Conservation (phyloP, 1,140 invertebrate genomes). For the Pseudomyrmex gracilis region DNA sequence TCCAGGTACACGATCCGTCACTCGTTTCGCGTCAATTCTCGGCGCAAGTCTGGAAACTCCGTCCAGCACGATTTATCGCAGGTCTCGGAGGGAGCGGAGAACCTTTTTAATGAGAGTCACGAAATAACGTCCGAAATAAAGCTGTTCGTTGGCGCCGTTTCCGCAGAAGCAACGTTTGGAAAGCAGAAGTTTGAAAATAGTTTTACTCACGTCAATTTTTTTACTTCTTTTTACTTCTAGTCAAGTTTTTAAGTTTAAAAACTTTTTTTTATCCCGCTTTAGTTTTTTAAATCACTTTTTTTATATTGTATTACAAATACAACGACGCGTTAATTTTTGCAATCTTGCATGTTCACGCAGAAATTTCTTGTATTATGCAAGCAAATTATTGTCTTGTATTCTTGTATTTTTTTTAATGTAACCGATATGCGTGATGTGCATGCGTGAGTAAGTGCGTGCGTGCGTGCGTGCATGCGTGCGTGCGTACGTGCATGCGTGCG, state of each 20-base stretch:
- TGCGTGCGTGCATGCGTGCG: slow-evolving; percentile 18
- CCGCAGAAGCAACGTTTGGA: background rate
- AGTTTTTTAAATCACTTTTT: background rate
- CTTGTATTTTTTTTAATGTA: slow-evolving; percentile 30
- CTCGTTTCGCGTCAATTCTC: slow-evolving; percentile 31
- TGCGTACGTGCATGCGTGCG: slow-evolving; percentile 31
- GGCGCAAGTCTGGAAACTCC: background rate
- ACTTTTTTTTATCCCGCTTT: background rate
- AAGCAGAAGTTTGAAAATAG: background rate
- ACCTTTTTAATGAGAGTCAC: slow-evolving; percentile 16
- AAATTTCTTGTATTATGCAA: slow-evolving; percentile 52
- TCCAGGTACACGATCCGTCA: slow-evolving; percentile 60
- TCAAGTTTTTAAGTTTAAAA: background rate
- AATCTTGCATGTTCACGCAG: background rate
- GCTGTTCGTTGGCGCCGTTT: background rate
- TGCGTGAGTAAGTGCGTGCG: background rate
- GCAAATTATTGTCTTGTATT: slow-evolving; percentile 51
- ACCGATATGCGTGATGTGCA: background rate
- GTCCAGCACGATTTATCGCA: slow-evolving; percentile 52
- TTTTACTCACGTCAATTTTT: background rate
- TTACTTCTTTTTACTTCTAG: background rate
- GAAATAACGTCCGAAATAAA: slow-evolving; percentile 16
- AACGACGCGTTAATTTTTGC: slow-evolving; percentile 18
- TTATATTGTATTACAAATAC: background rate
- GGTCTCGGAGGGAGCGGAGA: slow-evolving; percentile 49